A percentile compares a stretch with the other conserved stretches of the same genome.
Evolutionary conservation across 2,113 vertebrate genomes (phyloP).

Genomic region (Pomatorhinus ruficollis): DNA sequence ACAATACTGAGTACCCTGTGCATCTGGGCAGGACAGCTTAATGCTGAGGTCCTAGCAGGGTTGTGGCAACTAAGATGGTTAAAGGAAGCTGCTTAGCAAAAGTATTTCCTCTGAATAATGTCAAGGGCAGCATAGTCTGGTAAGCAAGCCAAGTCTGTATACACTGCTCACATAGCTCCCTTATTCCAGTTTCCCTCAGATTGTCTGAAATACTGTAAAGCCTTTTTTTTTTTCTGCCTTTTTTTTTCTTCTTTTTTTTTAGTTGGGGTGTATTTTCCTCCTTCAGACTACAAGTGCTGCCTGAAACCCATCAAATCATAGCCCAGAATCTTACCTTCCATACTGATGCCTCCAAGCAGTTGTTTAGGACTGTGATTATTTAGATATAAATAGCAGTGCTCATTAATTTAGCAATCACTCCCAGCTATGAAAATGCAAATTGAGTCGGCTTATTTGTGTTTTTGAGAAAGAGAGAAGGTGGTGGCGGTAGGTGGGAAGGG

Average conservation of each 20-base stretch:
- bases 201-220: not conserved
- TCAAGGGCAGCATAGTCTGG: not conserved
- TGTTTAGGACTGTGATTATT: not conserved
- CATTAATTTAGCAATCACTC: conserved; percentile 13
- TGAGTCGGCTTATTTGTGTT: conserved; percentile 41
- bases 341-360: not conserved
- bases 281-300: not conserved
- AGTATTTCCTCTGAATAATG: not conserved
- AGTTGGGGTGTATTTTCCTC: not conserved
- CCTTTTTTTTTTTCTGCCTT: no score
- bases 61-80: not conserved
- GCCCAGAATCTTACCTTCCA: not conserved
- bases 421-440: conserved; percentile 34
- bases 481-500: not conserved
- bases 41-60: not conserved
- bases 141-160: not conserved
- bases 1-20: not conserved
- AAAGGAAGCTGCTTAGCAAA: not conserved
- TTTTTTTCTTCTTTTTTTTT: no score
- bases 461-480: not conserved
- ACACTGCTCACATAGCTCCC: not conserved
- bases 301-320: not conserved
- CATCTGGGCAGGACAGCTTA: not conserved
- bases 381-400: conserved; percentile 22
- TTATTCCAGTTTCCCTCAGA: not conserved